These are phyloP conservation scores for Larimichthys crocea DNA, from an alignment of 2,113 vertebrate genomes.

Conservation along the genomic window DNA sequence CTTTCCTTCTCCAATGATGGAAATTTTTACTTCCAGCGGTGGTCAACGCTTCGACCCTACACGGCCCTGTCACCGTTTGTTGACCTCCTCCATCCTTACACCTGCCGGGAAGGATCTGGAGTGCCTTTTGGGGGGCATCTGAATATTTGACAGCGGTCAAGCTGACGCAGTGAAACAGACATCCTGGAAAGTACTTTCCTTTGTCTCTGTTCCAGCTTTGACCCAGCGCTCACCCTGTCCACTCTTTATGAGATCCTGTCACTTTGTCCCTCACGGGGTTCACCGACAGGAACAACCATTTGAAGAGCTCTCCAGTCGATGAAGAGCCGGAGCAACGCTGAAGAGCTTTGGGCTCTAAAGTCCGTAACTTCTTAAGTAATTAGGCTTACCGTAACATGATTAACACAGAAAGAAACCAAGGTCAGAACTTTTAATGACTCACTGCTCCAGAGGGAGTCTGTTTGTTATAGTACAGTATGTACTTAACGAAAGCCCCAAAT, in stretches of 20 bases:
- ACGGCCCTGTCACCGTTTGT: background rate
- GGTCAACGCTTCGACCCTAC: background rate
- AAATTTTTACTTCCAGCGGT: background rate
- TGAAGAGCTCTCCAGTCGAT: slow-evolving; percentile 7
- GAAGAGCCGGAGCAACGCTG: background rate
- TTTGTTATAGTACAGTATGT: background rate
- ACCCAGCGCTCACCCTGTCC: slow-evolving; percentile 30
- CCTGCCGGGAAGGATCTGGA: background rate
- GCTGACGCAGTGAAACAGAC: slow-evolving; percentile 41
- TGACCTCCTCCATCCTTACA: background rate
- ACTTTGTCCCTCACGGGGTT: slow-evolving; percentile 11
- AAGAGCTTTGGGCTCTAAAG: slow-evolving; percentile 13
- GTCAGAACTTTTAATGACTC: slow-evolving; percentile 53
- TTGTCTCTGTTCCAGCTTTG: slow-evolving; percentile 50
- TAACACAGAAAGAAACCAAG: slow-evolving; percentile 59
- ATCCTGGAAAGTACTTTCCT: slow-evolving; percentile 53
- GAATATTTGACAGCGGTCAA: slow-evolving; percentile 26
- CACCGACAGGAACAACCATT: slow-evolving; percentile 20
- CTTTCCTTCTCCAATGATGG: background rate
- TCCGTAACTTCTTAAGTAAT: slow-evolving; percentile 59
- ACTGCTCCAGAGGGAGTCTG: slow-evolving; percentile 14
- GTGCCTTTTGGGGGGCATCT: background rate
- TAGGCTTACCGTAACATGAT: slow-evolving; percentile 62
- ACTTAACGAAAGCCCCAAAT: background rate
- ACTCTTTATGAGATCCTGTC: slow-evolving; percentile 28